Evolutionary conservation across 1,140 invertebrate genomes (phyloP).

Genomic region (Drosophila erecta): DNA sequence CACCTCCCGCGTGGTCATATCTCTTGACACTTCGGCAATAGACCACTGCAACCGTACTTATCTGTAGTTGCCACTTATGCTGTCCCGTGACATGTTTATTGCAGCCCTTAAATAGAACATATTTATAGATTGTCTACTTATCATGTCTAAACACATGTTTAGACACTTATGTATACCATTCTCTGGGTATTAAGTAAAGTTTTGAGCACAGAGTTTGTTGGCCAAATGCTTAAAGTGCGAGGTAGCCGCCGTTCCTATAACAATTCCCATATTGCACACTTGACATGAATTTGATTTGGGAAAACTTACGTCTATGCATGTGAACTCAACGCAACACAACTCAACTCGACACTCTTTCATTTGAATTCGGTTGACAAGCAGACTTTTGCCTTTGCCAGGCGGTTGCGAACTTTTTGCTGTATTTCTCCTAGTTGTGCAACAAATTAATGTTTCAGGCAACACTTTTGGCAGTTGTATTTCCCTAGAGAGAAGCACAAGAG

Average conservation of each 20-base stretch:
- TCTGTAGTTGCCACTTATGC: no score
- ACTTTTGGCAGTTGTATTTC: slow-evolving; percentile 39
- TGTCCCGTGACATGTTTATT: no score
- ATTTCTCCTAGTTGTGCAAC: slow-evolving; percentile 31
- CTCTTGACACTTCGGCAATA: no score
- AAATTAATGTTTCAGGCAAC: slow-evolving; percentile 73
- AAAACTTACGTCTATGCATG: slow-evolving; percentile 23
- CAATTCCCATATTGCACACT: neutral
- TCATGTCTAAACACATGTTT: no score
- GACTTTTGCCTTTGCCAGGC: slow-evolving; percentile 12
- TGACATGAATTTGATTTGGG: slow-evolving; percentile 39
- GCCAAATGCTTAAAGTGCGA: neutral
- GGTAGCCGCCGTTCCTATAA: slow-evolving; percentile 2
- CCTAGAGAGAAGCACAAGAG: neutral
- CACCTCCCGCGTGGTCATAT: no score
- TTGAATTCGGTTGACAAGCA: slow-evolving; percentile 36
- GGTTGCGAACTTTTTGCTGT: slow-evolving; percentile 8
- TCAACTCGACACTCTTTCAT: slow-evolving; percentile 32
- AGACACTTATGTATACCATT: no score
- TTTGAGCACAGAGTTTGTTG: neutral
- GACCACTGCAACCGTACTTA: no score
- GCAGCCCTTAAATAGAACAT: no score
- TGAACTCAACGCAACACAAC: slow-evolving; percentile 26
- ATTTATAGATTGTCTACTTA: no score
- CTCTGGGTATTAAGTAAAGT: no score